phyloP scores from a whole-genome alignment of 2,113 vertebrate genomes.

The Sinocyclocheilus anophthalmus region DNA sequence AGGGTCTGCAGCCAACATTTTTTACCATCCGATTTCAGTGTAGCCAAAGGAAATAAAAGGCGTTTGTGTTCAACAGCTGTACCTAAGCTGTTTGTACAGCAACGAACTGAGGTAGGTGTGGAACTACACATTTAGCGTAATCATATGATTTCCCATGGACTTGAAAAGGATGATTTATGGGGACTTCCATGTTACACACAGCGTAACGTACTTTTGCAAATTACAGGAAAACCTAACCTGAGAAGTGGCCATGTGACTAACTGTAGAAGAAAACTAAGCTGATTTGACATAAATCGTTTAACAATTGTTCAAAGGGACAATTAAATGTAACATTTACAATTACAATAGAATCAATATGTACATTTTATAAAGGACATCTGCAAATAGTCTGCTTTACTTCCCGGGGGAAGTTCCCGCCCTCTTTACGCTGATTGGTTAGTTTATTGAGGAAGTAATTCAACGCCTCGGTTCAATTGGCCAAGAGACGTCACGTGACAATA shows the following conservation, averaged over 20 bases:
- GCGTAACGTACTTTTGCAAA: no score
- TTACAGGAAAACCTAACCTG: no score
- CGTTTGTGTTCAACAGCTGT: slow-evolving; percentile 6
- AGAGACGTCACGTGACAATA: not conserved
- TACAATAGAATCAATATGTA: not conserved
- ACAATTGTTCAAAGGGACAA: no score
- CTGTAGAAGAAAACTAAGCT: not conserved
- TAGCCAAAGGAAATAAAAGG: not conserved
- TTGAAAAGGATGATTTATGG: not conserved
- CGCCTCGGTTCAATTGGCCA: slow-evolving; percentile 14
- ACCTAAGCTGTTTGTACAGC: not conserved
- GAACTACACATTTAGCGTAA: not conserved
- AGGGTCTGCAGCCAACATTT: slow-evolving; percentile 19
- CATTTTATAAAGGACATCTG: not conserved
- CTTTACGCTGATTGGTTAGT: slow-evolving; percentile 31
- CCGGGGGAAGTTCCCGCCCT: slow-evolving; percentile 18
- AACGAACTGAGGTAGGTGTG: not conserved
- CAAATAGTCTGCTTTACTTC: slow-evolving; percentile 2
- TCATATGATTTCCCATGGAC: not conserved
- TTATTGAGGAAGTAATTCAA: not conserved
- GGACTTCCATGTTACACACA: not conserved
- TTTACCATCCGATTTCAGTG: not conserved
- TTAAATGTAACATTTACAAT: not conserved
- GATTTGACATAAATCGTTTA: not conserved
- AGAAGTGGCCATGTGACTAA: no score